phyloP scores from a whole-genome alignment of 2,888 invertebrate species.

The Eudasyphora cyanicolor region DNA sequence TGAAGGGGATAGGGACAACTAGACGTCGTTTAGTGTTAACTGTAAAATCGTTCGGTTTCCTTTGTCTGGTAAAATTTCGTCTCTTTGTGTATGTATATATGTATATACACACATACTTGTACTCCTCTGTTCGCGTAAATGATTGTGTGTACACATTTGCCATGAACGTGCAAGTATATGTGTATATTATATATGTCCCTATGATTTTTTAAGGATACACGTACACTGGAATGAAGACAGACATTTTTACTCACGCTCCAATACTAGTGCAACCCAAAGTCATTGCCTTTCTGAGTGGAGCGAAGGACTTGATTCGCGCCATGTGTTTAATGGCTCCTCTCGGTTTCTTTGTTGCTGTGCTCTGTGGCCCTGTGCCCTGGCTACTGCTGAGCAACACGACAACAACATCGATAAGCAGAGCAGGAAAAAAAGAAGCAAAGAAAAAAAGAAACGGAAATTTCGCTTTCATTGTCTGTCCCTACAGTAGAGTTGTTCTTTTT shows the following conservation, averaged over 20 bases:
- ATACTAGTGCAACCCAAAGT: too few species aligned
- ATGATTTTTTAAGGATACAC: background rate
- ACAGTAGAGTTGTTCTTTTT: background rate
- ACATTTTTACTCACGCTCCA: too few species aligned
- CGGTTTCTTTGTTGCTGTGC: constrained; percentile 1
- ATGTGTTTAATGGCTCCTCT: constrained; percentile 24
- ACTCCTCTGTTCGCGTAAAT: too few species aligned
- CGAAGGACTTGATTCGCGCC: constrained; percentile 41
- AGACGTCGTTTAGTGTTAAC: constrained; percentile 3
- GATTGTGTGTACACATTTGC: too few species aligned
- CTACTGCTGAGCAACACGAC: background rate
- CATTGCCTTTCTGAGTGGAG: constrained; percentile 30
- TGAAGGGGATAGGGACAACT: background rate
- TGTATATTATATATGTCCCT: background rate
- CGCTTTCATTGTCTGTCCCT: constrained; percentile 50
- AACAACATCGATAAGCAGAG: background rate
- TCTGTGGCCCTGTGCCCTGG: background rate
- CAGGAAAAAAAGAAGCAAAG: constrained; percentile 29
- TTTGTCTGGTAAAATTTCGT: constrained; percentile 9
- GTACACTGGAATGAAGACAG: background rate
- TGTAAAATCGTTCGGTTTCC: constrained; percentile 5
- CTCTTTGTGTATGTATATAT: background rate
- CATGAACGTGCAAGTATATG: too few species aligned
- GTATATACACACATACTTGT: background rate
- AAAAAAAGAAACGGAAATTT: constrained; percentile 44